phyloP scores from a whole-genome alignment of 2,113 vertebrate genomes.

The Axis porcinus region DNA sequence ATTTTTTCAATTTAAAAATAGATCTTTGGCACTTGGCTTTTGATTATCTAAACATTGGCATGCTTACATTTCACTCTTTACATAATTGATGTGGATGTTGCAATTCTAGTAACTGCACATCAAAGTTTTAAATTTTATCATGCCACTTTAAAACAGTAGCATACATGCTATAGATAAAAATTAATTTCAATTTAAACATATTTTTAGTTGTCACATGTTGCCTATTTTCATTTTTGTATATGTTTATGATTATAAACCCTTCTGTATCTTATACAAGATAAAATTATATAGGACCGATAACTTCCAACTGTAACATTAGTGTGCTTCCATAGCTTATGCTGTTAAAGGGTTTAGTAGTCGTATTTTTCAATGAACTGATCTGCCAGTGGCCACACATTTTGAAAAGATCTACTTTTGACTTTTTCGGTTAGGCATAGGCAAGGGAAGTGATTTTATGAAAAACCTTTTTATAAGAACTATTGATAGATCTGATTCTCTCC shows the following conservation, averaged over 20 bases:
- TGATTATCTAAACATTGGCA: slow-evolving; percentile 14
- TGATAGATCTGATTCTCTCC: neutral
- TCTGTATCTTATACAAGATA: neutral
- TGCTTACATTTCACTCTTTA: slow-evolving; percentile 35
- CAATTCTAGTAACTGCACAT: slow-evolving; percentile 5
- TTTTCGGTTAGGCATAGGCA: neutral
- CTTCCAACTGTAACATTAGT: neutral
- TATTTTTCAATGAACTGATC: slow-evolving; percentile 33
- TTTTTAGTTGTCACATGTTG: slow-evolving; percentile 27
- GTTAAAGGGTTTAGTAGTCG: neutral
- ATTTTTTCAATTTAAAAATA: slow-evolving; percentile 46
- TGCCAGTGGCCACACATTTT: slow-evolving; percentile 31
- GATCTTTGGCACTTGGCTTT: slow-evolving; percentile 4
- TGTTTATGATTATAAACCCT: neutral
- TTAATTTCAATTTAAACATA: slow-evolving; percentile 45
- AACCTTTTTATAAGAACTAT: neutral
- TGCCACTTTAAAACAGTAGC: slow-evolving; percentile 48
- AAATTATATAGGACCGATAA: neutral
- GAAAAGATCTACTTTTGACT: neutral
- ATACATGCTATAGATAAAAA: slow-evolving; percentile 31
- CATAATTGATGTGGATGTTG: slow-evolving; percentile 5
- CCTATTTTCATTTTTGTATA: slow-evolving; percentile 39
- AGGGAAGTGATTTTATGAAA: neutral
- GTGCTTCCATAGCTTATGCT: neutral
- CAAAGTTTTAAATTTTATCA: slow-evolving; percentile 37